Evolutionary conservation across 2,797 vertebrate genomes (phyloP), one percentile per base, ranked within the genome.

Genomic region (Corythornis leucogaster): DNA sequence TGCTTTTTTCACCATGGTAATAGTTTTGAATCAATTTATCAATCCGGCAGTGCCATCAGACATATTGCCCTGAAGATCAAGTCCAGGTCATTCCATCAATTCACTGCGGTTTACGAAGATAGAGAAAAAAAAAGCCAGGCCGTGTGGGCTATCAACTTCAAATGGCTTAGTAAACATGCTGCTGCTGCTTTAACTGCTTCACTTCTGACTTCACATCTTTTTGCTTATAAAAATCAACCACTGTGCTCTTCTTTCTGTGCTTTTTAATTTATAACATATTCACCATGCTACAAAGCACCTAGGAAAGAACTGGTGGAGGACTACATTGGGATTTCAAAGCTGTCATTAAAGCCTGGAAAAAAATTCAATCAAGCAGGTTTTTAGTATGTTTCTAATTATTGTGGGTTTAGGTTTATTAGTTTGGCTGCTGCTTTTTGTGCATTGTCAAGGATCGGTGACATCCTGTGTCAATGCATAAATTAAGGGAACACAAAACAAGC

Each of bases 21-120:
- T 99, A 99, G 99, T 99, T 99, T 99, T 98, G 99, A 99, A 99
- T 99, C 99, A 99, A 99, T 99, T 99, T 99, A 99, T 99, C 99
- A 99, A 99, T 99, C 98, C 98, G 98, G 98, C 97, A 93, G 98
- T 98, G 98, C 99, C 98, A 99, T 99, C 99, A 99, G 98, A 96
- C 98, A 97, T 98, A 98, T 98, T 99, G 99, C 99, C 99, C 99
- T 98, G 98, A 98, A 99, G 99, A 99, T 99, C 99, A 99, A 99
- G 98, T 98, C 99, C 98, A 96, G 99, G 99, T 99, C 99, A 99
- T 99, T 98, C 98, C 98, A 99, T 99, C 99, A 99, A 98, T 98
- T 99, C 98, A 98, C 98, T 98, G 97, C 63, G 96, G 98, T 98
- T 98, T 98, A 98, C 97, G 96, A 97, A 99, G 98, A 99, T 98